Conservation (phyloP, 2,797 vertebrate species). For the Poecilia picta region DNA sequence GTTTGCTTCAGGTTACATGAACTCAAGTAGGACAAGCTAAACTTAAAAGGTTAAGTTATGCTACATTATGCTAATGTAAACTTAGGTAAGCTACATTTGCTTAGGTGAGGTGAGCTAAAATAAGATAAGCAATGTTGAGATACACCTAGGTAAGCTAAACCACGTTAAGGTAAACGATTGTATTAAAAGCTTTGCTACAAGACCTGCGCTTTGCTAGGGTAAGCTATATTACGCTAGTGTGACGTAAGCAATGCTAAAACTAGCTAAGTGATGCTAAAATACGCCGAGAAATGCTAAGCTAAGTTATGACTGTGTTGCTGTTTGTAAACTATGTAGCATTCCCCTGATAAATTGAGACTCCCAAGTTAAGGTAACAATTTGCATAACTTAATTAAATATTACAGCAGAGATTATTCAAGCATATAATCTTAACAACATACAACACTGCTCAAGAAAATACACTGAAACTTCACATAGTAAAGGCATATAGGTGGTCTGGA, state of each 20-base stretch:
- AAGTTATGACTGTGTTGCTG: neutral
- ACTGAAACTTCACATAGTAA: neutral
- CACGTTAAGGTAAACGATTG: neutral
- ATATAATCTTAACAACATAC: neutral
- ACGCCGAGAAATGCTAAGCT: neutral
- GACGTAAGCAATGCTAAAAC: neutral
- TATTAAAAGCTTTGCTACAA: neutral
- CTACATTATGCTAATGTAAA: neutral
- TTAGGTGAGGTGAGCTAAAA: neutral
- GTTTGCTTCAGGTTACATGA: neutral
- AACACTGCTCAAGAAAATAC: neutral
- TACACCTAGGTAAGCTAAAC: neutral
- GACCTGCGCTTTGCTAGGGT: neutral
- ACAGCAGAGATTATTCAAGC: neutral
- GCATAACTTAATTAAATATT: neutral
- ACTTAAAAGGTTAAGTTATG: neutral
- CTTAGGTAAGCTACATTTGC: neutral
- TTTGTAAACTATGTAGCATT: neutral
- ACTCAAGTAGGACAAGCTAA: neutral
- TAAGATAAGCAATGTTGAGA: neutral
- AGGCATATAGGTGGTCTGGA: neutral
- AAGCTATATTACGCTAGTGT: neutral
- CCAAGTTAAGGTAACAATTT: neutral
- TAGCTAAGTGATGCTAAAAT: neutral
- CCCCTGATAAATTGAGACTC: neutral